phyloP scores from a whole-genome alignment of 2,797 vertebrate genomes.

The Cichlasoma orientale region DNA sequence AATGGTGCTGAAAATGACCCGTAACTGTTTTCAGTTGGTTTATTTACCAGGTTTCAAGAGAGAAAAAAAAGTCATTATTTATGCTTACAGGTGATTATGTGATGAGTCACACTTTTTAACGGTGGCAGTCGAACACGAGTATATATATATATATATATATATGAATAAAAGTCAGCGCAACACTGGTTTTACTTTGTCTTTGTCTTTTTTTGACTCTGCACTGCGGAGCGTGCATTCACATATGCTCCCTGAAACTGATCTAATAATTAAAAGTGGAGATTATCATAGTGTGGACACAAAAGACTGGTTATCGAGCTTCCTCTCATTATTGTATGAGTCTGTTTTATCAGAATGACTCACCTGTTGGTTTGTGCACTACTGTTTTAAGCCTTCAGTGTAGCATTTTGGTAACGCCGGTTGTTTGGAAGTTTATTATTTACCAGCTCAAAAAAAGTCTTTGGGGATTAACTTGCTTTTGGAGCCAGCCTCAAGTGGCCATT shows the following conservation, averaged over 20 bases:
- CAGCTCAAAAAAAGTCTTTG: no score
- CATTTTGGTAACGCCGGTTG: no score
- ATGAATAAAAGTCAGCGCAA: constrained; percentile 75
- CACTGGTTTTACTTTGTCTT: constrained; percentile 49
- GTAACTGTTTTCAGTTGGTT: constrained; percentile 83
- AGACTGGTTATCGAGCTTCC: no score
- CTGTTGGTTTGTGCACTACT: no score
- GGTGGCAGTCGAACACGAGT: constrained; percentile 73
- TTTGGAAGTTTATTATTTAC: no score
- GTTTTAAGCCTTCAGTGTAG: no score
- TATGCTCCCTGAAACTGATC: neutral
- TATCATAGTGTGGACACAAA: no score
- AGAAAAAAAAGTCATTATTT: constrained; percentile 80
- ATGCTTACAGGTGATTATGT: constrained; percentile 78
- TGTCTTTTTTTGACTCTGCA: constrained; percentile 23
- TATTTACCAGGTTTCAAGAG: constrained; percentile 78
- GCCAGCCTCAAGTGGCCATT: no score
- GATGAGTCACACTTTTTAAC: constrained; percentile 80
- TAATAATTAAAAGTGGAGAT: neutral
- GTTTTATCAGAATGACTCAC: no score
- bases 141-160: constrained; percentile 46
- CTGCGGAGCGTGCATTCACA: neutral
- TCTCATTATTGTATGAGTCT: no score
- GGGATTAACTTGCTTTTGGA: no score
- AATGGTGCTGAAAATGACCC: constrained; percentile 86